phyloP scores from a whole-genome alignment of 2,797 vertebrate genomes.

The Spea hammondii region DNA sequence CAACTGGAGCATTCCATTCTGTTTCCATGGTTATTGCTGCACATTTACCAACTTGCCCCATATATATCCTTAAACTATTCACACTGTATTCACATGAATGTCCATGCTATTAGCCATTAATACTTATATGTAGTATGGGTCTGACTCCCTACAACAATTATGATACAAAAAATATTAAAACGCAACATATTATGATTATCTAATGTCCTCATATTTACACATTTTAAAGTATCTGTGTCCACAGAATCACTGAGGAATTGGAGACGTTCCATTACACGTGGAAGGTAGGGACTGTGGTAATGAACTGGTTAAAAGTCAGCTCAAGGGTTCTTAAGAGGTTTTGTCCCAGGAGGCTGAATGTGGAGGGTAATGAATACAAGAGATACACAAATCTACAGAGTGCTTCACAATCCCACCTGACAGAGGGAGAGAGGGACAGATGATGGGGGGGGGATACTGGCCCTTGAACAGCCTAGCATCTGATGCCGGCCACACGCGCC shows the following conservation, averaged over 20 bases:
- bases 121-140: no score
- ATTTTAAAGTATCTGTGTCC: no score
- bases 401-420: constrained; percentile 77
- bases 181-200: no score
- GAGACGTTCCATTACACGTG: neutral
- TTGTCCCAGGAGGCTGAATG: constrained; percentile 22
- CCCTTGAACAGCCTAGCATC: constrained; percentile 81
- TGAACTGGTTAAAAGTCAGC: constrained; percentile 30
- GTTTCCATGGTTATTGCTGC: no score
- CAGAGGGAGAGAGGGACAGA: constrained; percentile 22
- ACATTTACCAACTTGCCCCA: no score
- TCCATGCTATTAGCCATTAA: no score
- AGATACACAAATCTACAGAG: constrained; percentile 63
- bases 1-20: no score
- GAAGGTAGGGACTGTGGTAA: constrained; percentile 12
- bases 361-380: constrained; percentile 45
- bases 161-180: no score
- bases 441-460: constrained; percentile 61
- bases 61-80: no score
- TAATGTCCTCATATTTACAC: no score
- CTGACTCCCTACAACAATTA: no score
- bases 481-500: constrained; percentile 87
- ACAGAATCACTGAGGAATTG: neutral
- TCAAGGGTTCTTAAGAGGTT: constrained; percentile 32
- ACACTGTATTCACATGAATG: no score